Evolutionary conservation across 2,888 invertebrate species (phyloP).

Genomic region (Lepidocyrtinus sp.): DNA sequence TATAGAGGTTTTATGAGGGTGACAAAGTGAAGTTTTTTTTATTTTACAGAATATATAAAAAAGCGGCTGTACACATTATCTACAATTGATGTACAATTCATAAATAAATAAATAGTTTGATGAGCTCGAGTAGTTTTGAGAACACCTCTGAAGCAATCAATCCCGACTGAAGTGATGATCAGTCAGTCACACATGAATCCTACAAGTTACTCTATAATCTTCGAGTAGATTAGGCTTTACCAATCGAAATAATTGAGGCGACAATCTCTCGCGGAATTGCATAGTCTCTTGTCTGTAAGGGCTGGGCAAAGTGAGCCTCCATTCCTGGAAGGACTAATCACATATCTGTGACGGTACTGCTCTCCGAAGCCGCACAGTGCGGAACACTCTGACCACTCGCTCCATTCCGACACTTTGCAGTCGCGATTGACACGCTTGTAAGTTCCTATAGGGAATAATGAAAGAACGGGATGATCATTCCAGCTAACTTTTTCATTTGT

Average conservation of each 20-base stretch:
- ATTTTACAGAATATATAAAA: not conserved
- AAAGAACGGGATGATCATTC: constrained; percentile 33
- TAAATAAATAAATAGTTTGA: constrained; percentile 12
- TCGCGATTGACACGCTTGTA: constrained; percentile 53
- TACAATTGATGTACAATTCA: constrained; percentile 1
- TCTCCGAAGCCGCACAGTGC: constrained; percentile 73
- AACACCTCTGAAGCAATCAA: too few relatives aligned
- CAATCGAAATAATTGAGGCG: constrained; percentile 71
- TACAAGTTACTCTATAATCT: too few relatives aligned
- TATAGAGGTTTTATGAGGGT: too few relatives aligned
- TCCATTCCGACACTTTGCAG: constrained; percentile 71
- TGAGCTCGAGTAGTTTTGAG: too few relatives aligned
- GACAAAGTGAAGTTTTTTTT: too few relatives aligned
- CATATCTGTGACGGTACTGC: constrained; percentile 70
- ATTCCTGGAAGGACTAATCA: constrained; percentile 71
- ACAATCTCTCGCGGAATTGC: constrained; percentile 69
- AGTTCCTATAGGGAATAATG: constrained; percentile 29
- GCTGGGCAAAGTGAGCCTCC: constrained; percentile 72
- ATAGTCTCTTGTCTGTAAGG: constrained; percentile 70
- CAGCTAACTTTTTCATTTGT: constrained; percentile 28
- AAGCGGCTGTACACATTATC: not conserved
- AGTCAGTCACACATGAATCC: too few relatives aligned
- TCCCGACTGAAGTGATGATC: too few relatives aligned
- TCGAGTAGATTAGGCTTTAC: too few relatives aligned
- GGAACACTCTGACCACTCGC: constrained; percentile 70